Evolutionary conservation across 2,797 vertebrate species (phyloP), one percentile per base, ranked within the genome.

Genomic region (Hydrolagus colliei): DNA sequence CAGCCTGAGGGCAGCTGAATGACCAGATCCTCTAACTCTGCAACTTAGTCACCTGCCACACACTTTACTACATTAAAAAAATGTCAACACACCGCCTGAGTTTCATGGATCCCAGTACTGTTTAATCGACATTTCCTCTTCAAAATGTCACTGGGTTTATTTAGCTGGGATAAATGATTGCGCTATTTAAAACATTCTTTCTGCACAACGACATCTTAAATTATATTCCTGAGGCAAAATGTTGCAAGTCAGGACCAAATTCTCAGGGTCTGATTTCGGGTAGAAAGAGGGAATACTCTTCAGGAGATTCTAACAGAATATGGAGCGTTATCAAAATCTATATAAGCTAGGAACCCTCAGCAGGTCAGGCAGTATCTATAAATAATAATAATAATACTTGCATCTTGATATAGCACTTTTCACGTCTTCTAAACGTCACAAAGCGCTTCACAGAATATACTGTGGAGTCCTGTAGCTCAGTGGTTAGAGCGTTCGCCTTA

Each of bases 321-420:
- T 8, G 2, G 18, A 41, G 62, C 10, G 62, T 1, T 35, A 7
- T 13, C 20, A 82, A 32, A 13, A 35, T 85, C 63, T 18, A 16
- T 85, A 32, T 62, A n/a, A 41, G 22, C 35, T 18, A 12, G 61
- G 32, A 35, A 52, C 63, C 35, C 11, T 18, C 20, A 32, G 59
- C 59, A 59, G 14, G 20, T 16, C 18, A 78, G 20, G 20, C 76
- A 41, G 27, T 62, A 22, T 41, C 8, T n/a, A 18, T 78, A 41
- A 78, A 18, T 78, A 78, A 78, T 80, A 80, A 78, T 80, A 80
- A 22, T 80, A 80, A 80, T 10, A 59, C n/a, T 59, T 10, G 32
- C 18, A 8, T 85, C 27, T 27, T 27, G 27, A 27, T 27, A 27
- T 27, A 27, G 27, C 27, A 27, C 27, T 27, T 27, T 27, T 27